Evolutionary conservation across 1,140 invertebrate species (phyloP), one percentile per base, ranked within the genome.

Genomic region (Zeugodacus cucurbitae): DNA sequence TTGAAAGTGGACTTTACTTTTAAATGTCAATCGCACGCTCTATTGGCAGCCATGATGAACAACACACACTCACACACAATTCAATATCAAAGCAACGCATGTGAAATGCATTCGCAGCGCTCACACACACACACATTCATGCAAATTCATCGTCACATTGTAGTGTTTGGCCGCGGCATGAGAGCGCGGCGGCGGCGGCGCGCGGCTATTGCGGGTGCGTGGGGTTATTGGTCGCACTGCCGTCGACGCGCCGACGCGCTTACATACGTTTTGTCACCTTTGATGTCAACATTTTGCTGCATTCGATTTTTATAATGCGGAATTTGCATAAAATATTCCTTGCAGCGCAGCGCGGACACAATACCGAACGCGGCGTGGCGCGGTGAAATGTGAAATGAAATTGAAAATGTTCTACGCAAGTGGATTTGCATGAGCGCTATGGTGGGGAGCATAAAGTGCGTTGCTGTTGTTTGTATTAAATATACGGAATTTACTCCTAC

Each of bases 241-340:
- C 64, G 70, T 54, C 74, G 44, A 3, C 37, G 70, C 74, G 29
- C 41, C 74, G 20, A 29, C 41, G 41, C 74, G 74, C 74, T 10
- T 82, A 82, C 74, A 48, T 0, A 48, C 34, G n/a, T 82, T 82
- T 82, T 82, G 74, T 82, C 74, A 82, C 41, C 41, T 82, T 82
- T 82, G 74, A 82, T 82, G 41, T 82, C 74, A 82, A 82, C 74
- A 82, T 48, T 82, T 82, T 82, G 44, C 74, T 82, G 74, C 41
- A 54, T 82, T 82, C 74, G 74, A 82, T 48, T 82, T 82, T 82
- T 82, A 26, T 82, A 44, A 48, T 82, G 41, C 74, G 74, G 10
- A 82, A 54, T 82, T 82, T 82, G 74, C 74, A 82, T 82, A 82
- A 82, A 82, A 82, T 82, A 82, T 82, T 82, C 74, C n/a, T 48